These are phyloP conservation scores for Carposina sasakii DNA, from an alignment of 1,140 invertebrate genomes.

Conservation along the genomic window DNA sequence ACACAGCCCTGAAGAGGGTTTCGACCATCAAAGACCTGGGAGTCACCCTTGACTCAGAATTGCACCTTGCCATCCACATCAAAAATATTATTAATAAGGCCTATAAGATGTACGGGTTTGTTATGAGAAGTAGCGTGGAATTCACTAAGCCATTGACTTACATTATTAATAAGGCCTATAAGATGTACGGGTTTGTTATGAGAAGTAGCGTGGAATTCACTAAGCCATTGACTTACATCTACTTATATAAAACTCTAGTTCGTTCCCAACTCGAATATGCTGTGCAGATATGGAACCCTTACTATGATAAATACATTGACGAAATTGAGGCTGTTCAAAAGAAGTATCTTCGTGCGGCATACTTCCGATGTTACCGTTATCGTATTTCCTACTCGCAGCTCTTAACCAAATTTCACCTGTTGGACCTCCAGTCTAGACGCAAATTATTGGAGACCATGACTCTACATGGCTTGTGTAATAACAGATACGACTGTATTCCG, in stretches of 20 bases:
- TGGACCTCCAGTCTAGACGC: neutral
- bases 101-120: conserved; percentile 19
- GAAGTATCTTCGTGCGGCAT: conserved; percentile 16
- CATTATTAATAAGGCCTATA: conserved; percentile 18
- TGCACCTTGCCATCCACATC: conserved; percentile 5
- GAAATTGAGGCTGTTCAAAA: conserved; percentile 9
- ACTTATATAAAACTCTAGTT: conserved; percentile 13
- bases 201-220: conserved; percentile 20
- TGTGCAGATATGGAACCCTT: conserved; percentile 16
- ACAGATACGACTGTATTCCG: neutral
- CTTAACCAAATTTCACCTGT: neutral
- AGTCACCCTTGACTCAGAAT: neutral
- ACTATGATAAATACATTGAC: conserved; percentile 15
- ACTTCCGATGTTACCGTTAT: neutral
- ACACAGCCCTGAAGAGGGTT: no score
- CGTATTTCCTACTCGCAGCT: neutral
- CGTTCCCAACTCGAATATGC: conserved; percentile 18
- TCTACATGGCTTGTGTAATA: neutral
- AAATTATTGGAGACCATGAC: neutral
- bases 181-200: conserved; percentile 23
- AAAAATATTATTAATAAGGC: conserved; percentile 17
- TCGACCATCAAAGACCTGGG: neutral
- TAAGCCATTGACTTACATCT: neutral
- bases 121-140: conserved; percentile 6
- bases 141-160: conserved; percentile 12